A percentile compares a stretch with the other conserved stretches of the same genome.
Conservation (phyloP, 2,888 invertebrate species). For the Salticus scenicus region DNA sequence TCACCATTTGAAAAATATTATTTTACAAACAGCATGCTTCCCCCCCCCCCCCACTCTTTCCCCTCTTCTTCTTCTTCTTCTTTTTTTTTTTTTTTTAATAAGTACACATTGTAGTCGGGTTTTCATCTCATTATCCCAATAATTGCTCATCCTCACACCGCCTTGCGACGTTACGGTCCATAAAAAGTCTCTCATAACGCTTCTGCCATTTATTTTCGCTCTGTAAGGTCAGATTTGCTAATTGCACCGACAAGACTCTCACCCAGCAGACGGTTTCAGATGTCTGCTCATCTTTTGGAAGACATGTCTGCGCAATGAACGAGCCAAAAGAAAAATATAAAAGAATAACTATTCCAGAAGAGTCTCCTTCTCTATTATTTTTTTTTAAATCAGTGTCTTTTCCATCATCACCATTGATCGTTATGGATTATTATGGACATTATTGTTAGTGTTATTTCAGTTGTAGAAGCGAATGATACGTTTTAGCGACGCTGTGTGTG, state of each 20-base stretch:
- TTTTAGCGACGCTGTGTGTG: neutral
- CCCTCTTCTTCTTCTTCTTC: no score
- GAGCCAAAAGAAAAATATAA: neutral
- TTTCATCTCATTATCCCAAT: neutral
- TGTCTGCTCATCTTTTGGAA: slow-evolving; percentile 20
- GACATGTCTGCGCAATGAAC: slow-evolving; percentile 21
- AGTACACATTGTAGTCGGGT: neutral
- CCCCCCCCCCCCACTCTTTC: no score
- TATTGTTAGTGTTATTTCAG: slow-evolving; percentile 2
- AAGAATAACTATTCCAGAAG: slow-evolving; percentile 33
- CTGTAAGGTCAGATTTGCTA: neutral
- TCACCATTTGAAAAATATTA: no score
- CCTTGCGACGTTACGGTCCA: neutral
- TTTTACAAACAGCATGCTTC: no score
- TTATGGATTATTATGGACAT: slow-evolving; percentile 8
- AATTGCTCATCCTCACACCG: neutral
- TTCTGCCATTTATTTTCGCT: neutral
- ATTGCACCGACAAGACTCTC: neutral
- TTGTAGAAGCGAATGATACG: neutral
- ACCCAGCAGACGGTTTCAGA: neutral
- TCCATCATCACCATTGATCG: slow-evolving; percentile 2
- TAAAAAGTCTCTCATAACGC: slow-evolving; percentile 2
- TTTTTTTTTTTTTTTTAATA: no score
- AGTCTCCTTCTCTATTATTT: neutral
- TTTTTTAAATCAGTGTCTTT: neutral